Percentiles rank a stretch among this genome's conserved stretches.
Evolutionary conservation across 2,113 vertebrate species (phyloP).

Genomic region (Lathamus discolor): DNA sequence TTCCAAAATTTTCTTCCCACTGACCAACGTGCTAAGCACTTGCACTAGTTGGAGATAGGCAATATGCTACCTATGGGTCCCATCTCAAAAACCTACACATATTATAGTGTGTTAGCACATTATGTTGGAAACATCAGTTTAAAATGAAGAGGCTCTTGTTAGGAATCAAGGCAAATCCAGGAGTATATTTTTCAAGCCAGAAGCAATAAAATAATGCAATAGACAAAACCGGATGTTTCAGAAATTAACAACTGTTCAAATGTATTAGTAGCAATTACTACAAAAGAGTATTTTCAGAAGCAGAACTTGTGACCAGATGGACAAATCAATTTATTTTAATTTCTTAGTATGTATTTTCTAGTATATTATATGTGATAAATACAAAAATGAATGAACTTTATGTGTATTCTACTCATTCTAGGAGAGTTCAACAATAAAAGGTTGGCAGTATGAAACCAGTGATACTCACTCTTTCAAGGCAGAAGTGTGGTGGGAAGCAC

Average conservation of each 20-base stretch:
- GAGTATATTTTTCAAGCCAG: not conserved
- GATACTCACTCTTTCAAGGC: not conserved
- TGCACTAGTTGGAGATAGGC: not conserved
- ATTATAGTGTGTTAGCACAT: too few relatives aligned
- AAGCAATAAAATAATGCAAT: not conserved
- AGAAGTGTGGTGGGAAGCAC: not conserved
- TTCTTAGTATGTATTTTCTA: not conserved
- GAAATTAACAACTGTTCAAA: not conserved
- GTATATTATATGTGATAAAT: not conserved
- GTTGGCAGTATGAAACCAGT: not conserved
- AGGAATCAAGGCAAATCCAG: not conserved
- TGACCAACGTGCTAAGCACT: not conserved
- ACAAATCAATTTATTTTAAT: not conserved
- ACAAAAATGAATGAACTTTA: not conserved
- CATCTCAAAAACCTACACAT: not conserved
- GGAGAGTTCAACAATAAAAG: not conserved
- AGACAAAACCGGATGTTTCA: not conserved
- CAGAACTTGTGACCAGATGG: not conserved
- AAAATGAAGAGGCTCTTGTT: not conserved
- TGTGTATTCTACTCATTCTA: not conserved
- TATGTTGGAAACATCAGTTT: not conserved
- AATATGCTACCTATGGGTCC: not conserved
- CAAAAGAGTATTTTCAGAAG: not conserved
- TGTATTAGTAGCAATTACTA: not conserved
- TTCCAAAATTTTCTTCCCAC: not conserved